A percentile compares a stretch with the other conserved stretches of the same genome.
Conservation (phyloP, 2,888 invertebrate genomes). For the Andrena haemorrhoa region DNA sequence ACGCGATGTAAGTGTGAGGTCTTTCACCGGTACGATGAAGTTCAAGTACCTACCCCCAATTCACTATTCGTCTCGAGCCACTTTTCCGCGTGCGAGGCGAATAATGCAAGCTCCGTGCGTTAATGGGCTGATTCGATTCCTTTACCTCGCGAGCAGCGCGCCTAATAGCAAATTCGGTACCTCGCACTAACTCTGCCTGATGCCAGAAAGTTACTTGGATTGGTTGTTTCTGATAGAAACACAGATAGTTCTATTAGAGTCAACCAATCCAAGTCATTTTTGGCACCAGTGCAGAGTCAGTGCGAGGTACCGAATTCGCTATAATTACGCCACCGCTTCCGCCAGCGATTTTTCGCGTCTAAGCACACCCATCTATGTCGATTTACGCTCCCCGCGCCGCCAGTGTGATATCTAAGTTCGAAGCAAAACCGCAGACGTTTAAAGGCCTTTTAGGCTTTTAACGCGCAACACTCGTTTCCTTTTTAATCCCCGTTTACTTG, state of each 20-base stretch:
- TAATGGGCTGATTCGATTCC: slow-evolving; percentile 13
- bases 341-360: slow-evolving; percentile 19
- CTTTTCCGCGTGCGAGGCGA: slow-evolving; percentile 28
- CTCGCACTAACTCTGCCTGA: too few relatives aligned
- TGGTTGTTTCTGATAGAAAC: too few relatives aligned
- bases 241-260: too few relatives aligned
- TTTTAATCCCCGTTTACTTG: neutral
- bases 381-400: slow-evolving; percentile 32
- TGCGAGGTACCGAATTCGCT: too few relatives aligned
- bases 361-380: slow-evolving; percentile 36
- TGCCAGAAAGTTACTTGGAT: too few relatives aligned
- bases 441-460: slow-evolving; percentile 26
- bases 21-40: slow-evolving; percentile 43
- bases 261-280: too few relatives aligned
- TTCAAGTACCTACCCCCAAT: slow-evolving; percentile 39
- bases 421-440: neutral
- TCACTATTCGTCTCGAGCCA: slow-evolving; percentile 31
- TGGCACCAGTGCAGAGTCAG: too few relatives aligned
- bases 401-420: slow-evolving; percentile 13
- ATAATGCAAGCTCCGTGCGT: slow-evolving; percentile 22
- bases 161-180: neutral
- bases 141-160: slow-evolving; percentile 13
- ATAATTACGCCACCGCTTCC: slow-evolving; percentile 27
- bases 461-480: neutral
- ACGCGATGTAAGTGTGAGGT: slow-evolving; percentile 42